phyloP scores from a whole-genome alignment of 2,113 vertebrate genomes.

The Junco hyemalis region DNA sequence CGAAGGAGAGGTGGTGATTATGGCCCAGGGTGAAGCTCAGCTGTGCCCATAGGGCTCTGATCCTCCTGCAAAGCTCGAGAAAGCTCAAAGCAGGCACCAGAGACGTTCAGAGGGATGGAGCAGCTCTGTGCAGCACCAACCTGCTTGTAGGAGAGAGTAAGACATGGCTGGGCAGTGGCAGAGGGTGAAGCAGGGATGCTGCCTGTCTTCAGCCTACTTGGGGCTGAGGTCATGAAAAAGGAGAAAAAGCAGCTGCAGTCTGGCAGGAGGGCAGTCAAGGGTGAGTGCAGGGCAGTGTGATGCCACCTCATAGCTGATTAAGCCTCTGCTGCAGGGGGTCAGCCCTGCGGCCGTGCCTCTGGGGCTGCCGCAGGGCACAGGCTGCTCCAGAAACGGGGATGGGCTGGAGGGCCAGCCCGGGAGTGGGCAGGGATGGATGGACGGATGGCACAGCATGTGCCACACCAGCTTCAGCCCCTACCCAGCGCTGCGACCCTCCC shows the following conservation, averaged over 20 bases:
- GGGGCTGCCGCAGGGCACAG: too few relatives aligned
- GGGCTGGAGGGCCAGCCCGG: too few relatives aligned
- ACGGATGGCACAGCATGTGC: not conserved
- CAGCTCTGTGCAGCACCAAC: not conserved
- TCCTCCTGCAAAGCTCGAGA: not conserved
- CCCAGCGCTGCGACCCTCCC: not conserved
- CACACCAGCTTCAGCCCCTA: not conserved
- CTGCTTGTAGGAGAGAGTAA: not conserved
- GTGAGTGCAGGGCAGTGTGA: not conserved
- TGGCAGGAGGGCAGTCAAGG: not conserved
- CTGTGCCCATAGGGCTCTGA: not conserved
- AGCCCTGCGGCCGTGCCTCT: too few relatives aligned
- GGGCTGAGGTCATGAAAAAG: not conserved
- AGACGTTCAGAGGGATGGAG: not conserved
- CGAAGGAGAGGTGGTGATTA: not conserved
- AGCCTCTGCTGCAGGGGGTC: not conserved
- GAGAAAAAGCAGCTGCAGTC: not conserved
- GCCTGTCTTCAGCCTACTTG: not conserved
- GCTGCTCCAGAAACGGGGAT: too few relatives aligned
- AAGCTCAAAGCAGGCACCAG: fast-evolving
- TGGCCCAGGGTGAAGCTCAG: not conserved
- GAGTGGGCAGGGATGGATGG: not conserved
- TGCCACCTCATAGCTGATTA: not conserved
- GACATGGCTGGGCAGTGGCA: not conserved
- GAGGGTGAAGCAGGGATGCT: not conserved